Evolutionary conservation across 1,140 invertebrate genomes (phyloP), one percentile per base, ranked within the genome.

Genomic region (Drosophila mojavensis): DNA sequence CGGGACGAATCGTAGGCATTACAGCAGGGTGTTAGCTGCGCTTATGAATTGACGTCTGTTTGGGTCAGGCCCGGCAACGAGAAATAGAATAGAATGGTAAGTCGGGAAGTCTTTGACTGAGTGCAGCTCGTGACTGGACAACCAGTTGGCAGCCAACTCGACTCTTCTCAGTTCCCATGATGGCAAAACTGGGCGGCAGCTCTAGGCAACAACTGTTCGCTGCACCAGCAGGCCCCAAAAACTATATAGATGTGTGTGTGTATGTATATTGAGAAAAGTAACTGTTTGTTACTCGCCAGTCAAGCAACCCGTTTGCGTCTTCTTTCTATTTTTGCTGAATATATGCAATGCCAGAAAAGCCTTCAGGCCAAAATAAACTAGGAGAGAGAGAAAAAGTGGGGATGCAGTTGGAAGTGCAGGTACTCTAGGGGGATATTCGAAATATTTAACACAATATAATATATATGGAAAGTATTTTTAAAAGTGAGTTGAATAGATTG

Each of bases 301-400:
- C 79, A 75, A 79, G 55, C 79, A 89, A 88, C 84, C 89, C 64
- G 84, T 88, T 88, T 84, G 81, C 66, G 64, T 84, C 81, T 89
- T 81, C 84, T 80, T 82, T 88, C 71, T 62, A 88, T 79, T 81
- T 75, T 59, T 39, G 26, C 67, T 75, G 36, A 75, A 78, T 75
- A 66, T 78, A 67, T 61, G 48, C 54, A 71, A 72, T 47, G 36
- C 36, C 26, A 45, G 15, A 56, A 48, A 54, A 61, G 64, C 60
- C 54, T 64, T 59, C 28, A 24, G 68, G 65, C 65, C 59, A 61
- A 55, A 73, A 48, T 48, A 50, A 66, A 56, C 30, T 43, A 48
- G 41, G 28, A 45, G 33, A 39, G 56, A 69, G 50, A 26, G 17
- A 11, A n/a, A 30, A 11, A 9, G 17, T 5, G 13, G 3, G 9